Base-by-base conservation (phyloP, 2,797 vertebrate species). In the Serranus cabrilla region DNA sequence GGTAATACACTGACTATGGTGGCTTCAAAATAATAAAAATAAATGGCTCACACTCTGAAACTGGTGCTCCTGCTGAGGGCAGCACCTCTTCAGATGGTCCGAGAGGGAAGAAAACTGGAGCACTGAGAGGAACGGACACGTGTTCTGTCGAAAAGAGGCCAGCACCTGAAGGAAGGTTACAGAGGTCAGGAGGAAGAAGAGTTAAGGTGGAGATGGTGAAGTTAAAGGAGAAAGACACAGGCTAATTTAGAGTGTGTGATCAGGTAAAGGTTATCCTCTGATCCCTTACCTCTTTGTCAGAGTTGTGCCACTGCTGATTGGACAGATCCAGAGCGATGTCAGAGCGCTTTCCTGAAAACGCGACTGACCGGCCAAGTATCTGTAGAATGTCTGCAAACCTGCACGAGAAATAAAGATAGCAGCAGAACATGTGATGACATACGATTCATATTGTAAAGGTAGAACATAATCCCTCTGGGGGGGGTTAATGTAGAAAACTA, bases 211-310 rank as follows among this genome's bases (percentile, higher is more conserved):
- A 16, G 13, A 57, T 13, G 34, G 8, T 6, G 43, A 47, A 1
- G 5, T 1, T 37, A 18, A 14, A 45, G 5, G 47, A 17, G 23
- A 42, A 43, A 12, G 1, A 2, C 23, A 6, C 7, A 25, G 40
- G 31, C 17, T 8, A 0, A 43, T 37, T 3, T 49, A 1, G 39
- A 12, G 12, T 10, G 39, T 49, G 27, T 27, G 27, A 27, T 27
- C 27, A 27, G 27, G 6, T 27, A 6, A 27, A 27, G 27, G 27
- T 27, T 27, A 27, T 27, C 20, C 9, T 11, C 42, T 49, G 2
- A 3, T 7, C 7, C 56, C 81, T 80, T 85, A 98, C 97, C 95
- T 97, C 93, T 89, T 94, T 94, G 91, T 98, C 95, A 55, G 95
- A 95, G 73, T 60, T 62, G 65, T 81, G 88, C 95, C 93, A 94